A percentile compares a stretch with the other conserved stretches of the same genome.
Evolutionary conservation across 1,140 invertebrate species (phyloP).

Genomic region (Cylas formicarius): DNA sequence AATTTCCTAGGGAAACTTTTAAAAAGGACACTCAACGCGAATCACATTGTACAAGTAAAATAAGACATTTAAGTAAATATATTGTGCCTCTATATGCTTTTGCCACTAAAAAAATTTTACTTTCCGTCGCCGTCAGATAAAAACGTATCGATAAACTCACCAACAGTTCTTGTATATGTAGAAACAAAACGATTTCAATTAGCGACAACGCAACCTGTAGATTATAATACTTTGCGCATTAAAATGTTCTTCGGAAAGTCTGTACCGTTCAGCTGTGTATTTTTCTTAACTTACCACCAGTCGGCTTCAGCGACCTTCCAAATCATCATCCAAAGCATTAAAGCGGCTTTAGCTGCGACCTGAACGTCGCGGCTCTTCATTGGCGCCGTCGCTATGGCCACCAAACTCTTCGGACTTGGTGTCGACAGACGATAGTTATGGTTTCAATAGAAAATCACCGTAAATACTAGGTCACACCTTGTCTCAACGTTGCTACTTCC

Average conservation of each 20-base stretch:
- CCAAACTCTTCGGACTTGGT: not conserved
- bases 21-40: too few species aligned
- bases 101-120: slow-evolving; percentile 10
- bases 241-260: slow-evolving; percentile 1
- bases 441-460: slow-evolving; percentile 4
- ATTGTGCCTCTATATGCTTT: too few species aligned
- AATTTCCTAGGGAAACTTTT: too few species aligned
- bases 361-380: slow-evolving; percentile 11
- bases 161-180: not conserved
- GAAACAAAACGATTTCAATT: too few species aligned
- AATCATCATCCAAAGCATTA: slow-evolving; percentile 9
- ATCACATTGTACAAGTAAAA: too few species aligned
- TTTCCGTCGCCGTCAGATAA: slow-evolving; percentile 10
- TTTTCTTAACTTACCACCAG: slow-evolving; percentile 12
- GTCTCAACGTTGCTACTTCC: slow-evolving; percentile 1
- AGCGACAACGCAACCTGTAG: too few species aligned
- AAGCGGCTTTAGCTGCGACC: slow-evolving; percentile 5
- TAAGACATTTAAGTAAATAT: too few species aligned
- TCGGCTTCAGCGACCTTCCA: slow-evolving; percentile 9
- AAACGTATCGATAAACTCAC: not conserved
- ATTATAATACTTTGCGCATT: not conserved
- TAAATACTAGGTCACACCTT: slow-evolving; percentile 7
- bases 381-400: not conserved
- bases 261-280: too few species aligned
- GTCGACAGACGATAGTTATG: too few species aligned